Percentiles rank a stretch among this genome's conserved stretches.
Conservation (phyloP, 2,888 invertebrate genomes). For the Aspidiotus destructor region DNA sequence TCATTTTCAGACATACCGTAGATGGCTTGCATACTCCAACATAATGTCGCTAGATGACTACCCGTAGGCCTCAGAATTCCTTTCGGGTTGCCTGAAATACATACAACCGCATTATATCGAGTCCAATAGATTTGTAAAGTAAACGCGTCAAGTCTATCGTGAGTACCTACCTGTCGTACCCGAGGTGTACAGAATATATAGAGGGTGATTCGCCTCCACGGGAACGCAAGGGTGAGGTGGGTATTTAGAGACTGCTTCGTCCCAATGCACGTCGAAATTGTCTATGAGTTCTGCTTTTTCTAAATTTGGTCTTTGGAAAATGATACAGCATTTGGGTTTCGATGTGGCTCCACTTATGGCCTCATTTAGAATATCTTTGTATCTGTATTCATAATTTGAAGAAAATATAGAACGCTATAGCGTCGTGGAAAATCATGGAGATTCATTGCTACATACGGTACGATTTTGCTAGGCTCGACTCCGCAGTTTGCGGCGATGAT, state of each 20-base stretch:
- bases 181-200: constrained; percentile 88
- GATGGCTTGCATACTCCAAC: constrained; percentile 73
- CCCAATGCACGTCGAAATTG: constrained; percentile 67
- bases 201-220: constrained; percentile 76
- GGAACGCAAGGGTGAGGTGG: constrained; percentile 70
- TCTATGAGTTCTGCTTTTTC: constrained; percentile 53
- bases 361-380: constrained; percentile 70
- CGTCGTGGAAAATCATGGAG: too few species aligned
- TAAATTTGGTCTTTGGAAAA: constrained; percentile 67
- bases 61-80: constrained; percentile 82
- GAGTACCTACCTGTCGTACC: constrained; percentile 59
- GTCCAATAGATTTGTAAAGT: neutral
- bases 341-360: constrained; percentile 61
- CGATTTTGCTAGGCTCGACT: constrained; percentile 73
- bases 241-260: constrained; percentile 55
- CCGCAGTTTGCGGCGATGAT: constrained; percentile 86
- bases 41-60: constrained; percentile 72
- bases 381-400: constrained; percentile 43
- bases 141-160: neutral
- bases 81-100: constrained; percentile 52
- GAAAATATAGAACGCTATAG: neutral
- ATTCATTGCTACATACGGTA: constrained; percentile 48
- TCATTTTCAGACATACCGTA: constrained; percentile 70
- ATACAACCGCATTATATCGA: constrained; percentile 4
- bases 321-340: constrained; percentile 68